Evolutionary conservation across 2,797 vertebrate species (phyloP).

Genomic region (Chelonia mydas): DNA sequence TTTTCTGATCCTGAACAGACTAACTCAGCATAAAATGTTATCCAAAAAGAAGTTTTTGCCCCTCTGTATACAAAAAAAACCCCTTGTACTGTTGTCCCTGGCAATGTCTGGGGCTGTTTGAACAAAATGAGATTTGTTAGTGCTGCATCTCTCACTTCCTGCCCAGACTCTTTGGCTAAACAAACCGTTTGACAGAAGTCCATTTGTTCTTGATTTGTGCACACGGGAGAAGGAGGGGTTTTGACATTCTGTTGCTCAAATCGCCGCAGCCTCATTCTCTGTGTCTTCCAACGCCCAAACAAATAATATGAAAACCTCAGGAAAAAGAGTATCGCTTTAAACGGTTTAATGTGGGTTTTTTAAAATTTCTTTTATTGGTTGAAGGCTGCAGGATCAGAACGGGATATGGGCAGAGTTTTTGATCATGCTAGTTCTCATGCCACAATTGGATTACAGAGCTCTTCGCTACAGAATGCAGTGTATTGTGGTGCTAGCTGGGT

Average conservation of each 20-base stretch:
- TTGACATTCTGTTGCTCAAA: neutral
- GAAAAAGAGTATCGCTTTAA: neutral
- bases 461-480: constrained; percentile 47
- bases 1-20: neutral
- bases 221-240: neutral
- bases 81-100: neutral
- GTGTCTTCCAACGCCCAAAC: neutral
- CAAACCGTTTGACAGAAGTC: neutral
- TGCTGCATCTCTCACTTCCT: neutral
- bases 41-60: neutral
- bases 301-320: neutral
- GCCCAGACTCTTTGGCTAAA: neutral
- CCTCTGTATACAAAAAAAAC: neutral
- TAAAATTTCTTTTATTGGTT: neutral
- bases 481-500: neutral
- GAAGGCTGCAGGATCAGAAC: neutral
- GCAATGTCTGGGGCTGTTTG: neutral
- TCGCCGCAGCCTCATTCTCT: neutral
- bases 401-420: neutral
- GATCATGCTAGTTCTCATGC: constrained; percentile 68
- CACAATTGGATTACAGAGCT: constrained; percentile 83
- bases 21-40: neutral
- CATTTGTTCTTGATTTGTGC: neutral
- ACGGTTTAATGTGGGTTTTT: neutral
- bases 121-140: neutral